Evolutionary conservation across 2,797 vertebrate genomes (phyloP).

Genomic region (Huso huso): DNA sequence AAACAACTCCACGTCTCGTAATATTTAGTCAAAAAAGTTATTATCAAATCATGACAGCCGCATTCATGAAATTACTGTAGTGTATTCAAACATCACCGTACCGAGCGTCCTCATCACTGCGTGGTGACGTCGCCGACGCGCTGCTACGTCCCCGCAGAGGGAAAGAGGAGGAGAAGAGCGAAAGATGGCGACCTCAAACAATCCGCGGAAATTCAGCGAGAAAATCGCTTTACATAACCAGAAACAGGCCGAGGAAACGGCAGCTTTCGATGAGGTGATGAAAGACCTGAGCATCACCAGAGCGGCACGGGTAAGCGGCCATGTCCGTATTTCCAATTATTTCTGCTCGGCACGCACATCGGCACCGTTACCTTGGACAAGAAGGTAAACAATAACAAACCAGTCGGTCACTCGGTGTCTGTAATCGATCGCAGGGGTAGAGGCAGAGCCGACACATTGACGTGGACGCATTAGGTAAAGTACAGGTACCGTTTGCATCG

Average conservation of each 20-base stretch:
- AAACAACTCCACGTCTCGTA: too few relatives aligned
- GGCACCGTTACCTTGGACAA: too few relatives aligned
- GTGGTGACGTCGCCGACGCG: background rate
- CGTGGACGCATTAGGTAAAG: too few relatives aligned
- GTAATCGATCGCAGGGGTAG: too few relatives aligned
- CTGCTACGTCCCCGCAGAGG: constrained; percentile 13
- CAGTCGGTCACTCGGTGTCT: too few relatives aligned
- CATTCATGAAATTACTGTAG: too few relatives aligned
- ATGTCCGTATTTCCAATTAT: background rate
- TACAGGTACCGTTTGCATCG: too few relatives aligned
- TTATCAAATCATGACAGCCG: too few relatives aligned
- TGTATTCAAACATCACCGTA: too few relatives aligned
- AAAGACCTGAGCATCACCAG: constrained; percentile 64
- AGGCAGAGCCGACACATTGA: too few relatives aligned
- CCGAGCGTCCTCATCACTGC: background rate
- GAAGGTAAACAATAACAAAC: constrained; percentile 2
- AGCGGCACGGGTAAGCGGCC: constrained; percentile 57
- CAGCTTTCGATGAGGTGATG: constrained; percentile 68
- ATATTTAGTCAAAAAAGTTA: too few relatives aligned
- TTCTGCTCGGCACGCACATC: too few relatives aligned
- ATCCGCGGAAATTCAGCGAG: constrained; percentile 70
- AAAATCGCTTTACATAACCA: constrained; percentile 39
- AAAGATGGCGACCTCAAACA: constrained; percentile 69
- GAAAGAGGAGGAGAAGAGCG: constrained; percentile 42
- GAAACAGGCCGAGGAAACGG: constrained; percentile 63